phyloP scores from a whole-genome alignment of 2,797 vertebrate species.

The Pseudopleuronectes americanus region DNA sequence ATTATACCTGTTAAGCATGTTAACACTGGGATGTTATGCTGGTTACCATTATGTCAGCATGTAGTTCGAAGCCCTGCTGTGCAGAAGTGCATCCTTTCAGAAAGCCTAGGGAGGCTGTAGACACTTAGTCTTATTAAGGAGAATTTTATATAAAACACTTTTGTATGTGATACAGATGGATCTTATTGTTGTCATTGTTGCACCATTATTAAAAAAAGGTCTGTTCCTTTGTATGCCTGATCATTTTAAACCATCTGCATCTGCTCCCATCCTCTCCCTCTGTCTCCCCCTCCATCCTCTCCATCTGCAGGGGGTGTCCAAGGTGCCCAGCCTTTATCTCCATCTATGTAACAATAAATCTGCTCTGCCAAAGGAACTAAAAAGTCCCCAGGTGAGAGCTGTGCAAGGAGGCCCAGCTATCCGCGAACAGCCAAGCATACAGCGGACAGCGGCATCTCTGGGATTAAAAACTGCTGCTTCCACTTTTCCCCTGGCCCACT shows the following conservation, averaged over 20 bases:
- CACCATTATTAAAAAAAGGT: constrained; percentile 1
- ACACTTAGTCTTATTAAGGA: neutral
- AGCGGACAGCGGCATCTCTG: constrained; percentile 76
- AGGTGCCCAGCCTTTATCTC: constrained; percentile 60
- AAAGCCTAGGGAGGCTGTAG: neutral
- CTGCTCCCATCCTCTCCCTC: constrained; percentile 5
- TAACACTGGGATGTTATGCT: neutral
- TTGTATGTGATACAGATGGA: neutral
- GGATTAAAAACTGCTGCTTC: constrained; percentile 83
- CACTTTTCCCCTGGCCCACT: constrained; percentile 78
- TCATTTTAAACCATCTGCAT: constrained; percentile 11
- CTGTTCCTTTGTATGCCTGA: neutral
- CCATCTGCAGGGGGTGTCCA: constrained; percentile 44
- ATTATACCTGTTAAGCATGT: neutral
- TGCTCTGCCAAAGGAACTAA: constrained; percentile 67
- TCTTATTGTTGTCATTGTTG: neutral
- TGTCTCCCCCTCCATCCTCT: constrained; percentile 18
- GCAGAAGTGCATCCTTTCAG: neutral
- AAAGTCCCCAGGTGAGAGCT: constrained; percentile 75
- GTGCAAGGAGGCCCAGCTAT: constrained; percentile 62
- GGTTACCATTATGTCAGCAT: neutral
- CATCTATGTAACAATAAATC: constrained; percentile 72
- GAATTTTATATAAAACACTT: neutral
- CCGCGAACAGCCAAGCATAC: constrained; percentile 73
- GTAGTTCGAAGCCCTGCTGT: neutral